phyloP scores from a whole-genome alignment of 2,113 vertebrate genomes.

The Apodemus speciosus region DNA sequence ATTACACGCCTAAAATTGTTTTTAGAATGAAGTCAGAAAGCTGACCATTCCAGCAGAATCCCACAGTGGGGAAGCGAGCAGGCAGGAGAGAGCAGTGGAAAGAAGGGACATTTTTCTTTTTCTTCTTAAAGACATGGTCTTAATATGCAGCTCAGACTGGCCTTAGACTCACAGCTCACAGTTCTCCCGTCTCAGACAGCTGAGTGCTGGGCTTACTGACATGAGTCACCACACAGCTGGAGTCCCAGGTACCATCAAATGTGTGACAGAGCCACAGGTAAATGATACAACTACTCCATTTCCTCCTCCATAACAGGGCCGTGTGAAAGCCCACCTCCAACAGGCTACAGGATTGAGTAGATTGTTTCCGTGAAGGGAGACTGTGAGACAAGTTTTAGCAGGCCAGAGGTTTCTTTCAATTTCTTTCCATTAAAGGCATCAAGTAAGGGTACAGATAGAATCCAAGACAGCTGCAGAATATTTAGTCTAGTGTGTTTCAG shows the following conservation, averaged over 20 bases:
- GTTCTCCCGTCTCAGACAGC: not conserved
- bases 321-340: not conserved
- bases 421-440: not conserved
- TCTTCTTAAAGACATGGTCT: not conserved
- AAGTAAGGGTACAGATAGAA: not conserved
- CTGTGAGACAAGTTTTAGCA: not conserved
- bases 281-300: not conserved
- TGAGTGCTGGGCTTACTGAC: not conserved
- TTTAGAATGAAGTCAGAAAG: conserved; percentile 49
- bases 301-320: not conserved
- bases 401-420: not conserved
- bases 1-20: not conserved
- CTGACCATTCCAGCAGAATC: not conserved
- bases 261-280: not conserved
- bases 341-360: not conserved
- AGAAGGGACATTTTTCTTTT: not conserved
- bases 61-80: not conserved
- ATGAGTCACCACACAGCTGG: not conserved
- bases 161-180: not conserved
- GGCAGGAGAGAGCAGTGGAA: not conserved
- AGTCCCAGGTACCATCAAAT: not conserved
- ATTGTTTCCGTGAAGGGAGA: not conserved
- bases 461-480: not conserved
- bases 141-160: not conserved
- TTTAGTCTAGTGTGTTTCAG: not conserved